Conservation (phyloP, 2,113 vertebrate species). For the Notarius quadriscutis region DNA sequence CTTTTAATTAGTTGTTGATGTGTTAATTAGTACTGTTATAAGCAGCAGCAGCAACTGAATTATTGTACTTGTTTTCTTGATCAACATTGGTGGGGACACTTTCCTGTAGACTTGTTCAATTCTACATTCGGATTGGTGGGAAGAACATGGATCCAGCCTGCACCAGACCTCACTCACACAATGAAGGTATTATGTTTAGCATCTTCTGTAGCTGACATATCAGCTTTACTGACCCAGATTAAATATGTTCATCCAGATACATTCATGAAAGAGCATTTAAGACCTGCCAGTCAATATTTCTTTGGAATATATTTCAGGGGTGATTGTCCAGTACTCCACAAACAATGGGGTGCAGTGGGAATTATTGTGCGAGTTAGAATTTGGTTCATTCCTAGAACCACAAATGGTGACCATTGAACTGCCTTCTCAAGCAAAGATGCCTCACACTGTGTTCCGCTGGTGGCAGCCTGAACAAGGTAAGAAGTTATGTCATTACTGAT, state of each 20-base stretch:
- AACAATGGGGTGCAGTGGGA: slow-evolving; percentile 94
- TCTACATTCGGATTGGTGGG: slow-evolving; percentile 94
- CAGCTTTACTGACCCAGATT: not conserved
- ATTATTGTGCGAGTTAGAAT: slow-evolving; percentile 90
- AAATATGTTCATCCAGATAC: not conserved
- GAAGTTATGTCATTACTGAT: not conserved
- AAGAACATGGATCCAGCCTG: slow-evolving; percentile 87
- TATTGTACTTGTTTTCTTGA: not conserved
- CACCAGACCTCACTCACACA: slow-evolving; percentile 87
- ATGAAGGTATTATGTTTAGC: slow-evolving; percentile 81
- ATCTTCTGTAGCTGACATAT: not conserved
- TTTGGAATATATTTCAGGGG: slow-evolving; percentile 69
- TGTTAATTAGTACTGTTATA: not conserved
- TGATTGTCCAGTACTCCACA: slow-evolving; percentile 92
- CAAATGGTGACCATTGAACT: slow-evolving; percentile 94
- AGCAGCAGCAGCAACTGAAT: not conserved
- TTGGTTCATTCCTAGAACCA: slow-evolving; percentile 90
- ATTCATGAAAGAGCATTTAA: not conserved
- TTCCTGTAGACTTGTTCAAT: slow-evolving; percentile 84
- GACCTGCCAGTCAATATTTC: not conserved
- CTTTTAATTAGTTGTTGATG: not conserved
- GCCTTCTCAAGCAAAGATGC: slow-evolving; percentile 85
- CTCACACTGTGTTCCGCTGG: slow-evolving; percentile 92
- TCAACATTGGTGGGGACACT: slow-evolving; percentile 13
- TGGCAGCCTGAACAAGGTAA: slow-evolving; percentile 96